Evolutionary conservation across 2,113 vertebrate genomes (phyloP).

Genomic region (Aleadryas rufinucha): DNA sequence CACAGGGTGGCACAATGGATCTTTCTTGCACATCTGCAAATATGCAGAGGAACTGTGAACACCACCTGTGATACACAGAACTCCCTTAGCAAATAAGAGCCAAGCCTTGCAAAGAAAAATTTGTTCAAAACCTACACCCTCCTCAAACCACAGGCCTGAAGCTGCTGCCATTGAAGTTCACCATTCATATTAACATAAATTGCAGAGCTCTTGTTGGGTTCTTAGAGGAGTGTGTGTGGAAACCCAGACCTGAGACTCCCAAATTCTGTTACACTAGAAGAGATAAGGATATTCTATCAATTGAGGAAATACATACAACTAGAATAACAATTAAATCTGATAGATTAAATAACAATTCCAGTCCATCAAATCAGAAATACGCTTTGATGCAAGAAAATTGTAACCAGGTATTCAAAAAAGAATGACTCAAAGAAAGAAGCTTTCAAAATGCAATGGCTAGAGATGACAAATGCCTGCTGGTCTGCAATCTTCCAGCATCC

Average conservation of each 20-base stretch:
- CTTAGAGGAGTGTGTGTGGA: neutral
- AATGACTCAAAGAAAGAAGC: neutral
- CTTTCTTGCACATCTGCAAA: neutral
- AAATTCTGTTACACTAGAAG: neutral
- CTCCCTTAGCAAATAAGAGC: neutral
- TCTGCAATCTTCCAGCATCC: neutral
- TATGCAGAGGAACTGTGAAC: neutral
- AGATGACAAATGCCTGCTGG: neutral
- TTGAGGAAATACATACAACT: neutral
- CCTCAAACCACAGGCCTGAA: neutral
- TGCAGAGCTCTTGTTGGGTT: neutral
- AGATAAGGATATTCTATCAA: neutral
- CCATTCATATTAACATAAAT: neutral
- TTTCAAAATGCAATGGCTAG: neutral
- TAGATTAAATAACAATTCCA: neutral
- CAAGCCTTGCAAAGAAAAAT: neutral
- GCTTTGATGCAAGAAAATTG: neutral
- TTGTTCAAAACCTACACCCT: neutral
- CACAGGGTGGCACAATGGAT: neutral
- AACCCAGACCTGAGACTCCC: neutral
- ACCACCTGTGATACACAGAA: rapidly evolving
- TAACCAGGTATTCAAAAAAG: neutral
- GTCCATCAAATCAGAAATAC: neutral
- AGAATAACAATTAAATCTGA: neutral
- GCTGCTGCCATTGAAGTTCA: neutral